phyloP scores from a whole-genome alignment of 92 coral and sea anemone genomes.

The Nematostella vectensis region DNA sequence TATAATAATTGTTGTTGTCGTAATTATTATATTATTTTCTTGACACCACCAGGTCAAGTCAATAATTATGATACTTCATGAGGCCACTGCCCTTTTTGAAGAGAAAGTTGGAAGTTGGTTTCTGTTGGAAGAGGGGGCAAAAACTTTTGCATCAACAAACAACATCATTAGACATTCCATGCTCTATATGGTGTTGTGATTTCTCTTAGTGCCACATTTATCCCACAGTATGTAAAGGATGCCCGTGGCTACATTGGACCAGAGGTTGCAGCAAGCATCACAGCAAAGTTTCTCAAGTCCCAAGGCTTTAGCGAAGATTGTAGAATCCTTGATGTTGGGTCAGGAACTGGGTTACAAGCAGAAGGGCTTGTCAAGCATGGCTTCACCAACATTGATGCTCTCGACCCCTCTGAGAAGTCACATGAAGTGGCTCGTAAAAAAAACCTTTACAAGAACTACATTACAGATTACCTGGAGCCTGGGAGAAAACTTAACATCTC shows the following conservation, averaged over 20 bases:
- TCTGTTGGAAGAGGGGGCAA: too few relatives aligned
- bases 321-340: constrained; percentile 79
- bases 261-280: constrained; percentile 49
- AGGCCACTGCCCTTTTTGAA: too few relatives aligned
- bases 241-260: constrained; percentile 68
- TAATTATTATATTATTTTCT: too few relatives aligned
- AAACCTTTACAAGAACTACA: constrained; percentile 39
- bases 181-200: too few relatives aligned
- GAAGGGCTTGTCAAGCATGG: constrained; percentile 47
- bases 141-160: too few relatives aligned
- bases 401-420: constrained; percentile 64
- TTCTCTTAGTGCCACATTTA: too few relatives aligned
- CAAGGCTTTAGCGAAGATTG: constrained; percentile 25
- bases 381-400: constrained; percentile 69
- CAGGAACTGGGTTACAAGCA: constrained; percentile 85
- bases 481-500: constrained; percentile 26
- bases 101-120: too few relatives aligned
- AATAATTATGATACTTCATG: too few relatives aligned
- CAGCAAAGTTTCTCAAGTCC: constrained; percentile 45
- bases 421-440: constrained; percentile 65
- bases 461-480: constrained; percentile 37
- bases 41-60: too few relatives aligned
- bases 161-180: too few relatives aligned
- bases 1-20: too few relatives aligned
- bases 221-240: too few relatives aligned